Evolutionary conservation across 2,113 vertebrate species (phyloP), one percentile per base, ranked within the genome.

Genomic region (Sebastes fasciatus): DNA sequence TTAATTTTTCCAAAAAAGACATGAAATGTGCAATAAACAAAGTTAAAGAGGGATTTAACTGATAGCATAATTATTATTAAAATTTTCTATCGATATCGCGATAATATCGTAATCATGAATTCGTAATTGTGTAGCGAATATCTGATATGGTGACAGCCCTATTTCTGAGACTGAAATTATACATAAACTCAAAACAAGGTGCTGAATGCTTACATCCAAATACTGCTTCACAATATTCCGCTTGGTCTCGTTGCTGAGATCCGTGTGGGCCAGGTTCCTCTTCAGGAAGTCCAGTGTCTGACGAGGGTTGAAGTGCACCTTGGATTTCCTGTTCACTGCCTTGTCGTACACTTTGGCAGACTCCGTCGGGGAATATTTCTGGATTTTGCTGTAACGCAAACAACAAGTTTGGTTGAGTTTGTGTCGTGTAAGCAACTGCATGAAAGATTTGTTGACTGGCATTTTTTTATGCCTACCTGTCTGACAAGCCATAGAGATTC

Each of bases 261-360:
- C 96, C 1, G 94, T 94, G 90, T 95, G 95, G 87, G 96, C 94
- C 76, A 97, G 92, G 86, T 97, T 94, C 80, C 94, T 97, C 85
- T 93, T 95, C 71, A 99, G 93, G 92, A 97, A 99, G 90, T 98
- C 96, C 85, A 99, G 65, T 67, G 98, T 99, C 95, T 99, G 98
- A 81, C 97, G 96, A 49, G 98, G 98, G 89, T 96, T 97, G 93
- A 99, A 99, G 94, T 97, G 97, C 61, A 99, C 95, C 87, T 96
- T 97, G 14, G 95, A 94, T 90, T 99, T 99, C 93, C 98, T 95
- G 94, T 98, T 99, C 91, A 99, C 98, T 1, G 97, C 94, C 93
- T 99, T 99, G 94, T 99, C 98, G 79, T 99, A 99, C 2, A 99
- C 96, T 95, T 99, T 99, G 73, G 98, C 98, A 42, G 98, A 98